A percentile compares a stretch with the other conserved stretches of the same genome.
Conservation (phyloP, 2,113 vertebrate genomes). For the Sceloporus undulatus region DNA sequence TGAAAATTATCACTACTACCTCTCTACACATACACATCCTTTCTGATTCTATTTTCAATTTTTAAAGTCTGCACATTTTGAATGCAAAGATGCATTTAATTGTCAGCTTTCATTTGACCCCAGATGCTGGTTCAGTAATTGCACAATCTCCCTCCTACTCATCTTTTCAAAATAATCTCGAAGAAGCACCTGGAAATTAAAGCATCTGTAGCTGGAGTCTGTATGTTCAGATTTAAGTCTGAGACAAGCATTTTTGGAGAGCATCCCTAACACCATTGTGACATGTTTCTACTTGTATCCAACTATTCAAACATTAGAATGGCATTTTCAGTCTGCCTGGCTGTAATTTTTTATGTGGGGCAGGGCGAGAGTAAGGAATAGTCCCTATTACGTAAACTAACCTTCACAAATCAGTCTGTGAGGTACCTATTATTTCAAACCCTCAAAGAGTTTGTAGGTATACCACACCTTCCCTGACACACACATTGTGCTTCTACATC, state of each 20-base stretch:
- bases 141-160: background rate
- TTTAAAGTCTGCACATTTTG: background rate
- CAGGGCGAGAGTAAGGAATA: background rate
- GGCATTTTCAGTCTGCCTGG: background rate
- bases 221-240: conserved; percentile 2
- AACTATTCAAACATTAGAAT: background rate
- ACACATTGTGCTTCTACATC: background rate
- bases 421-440: background rate
- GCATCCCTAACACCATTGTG: background rate
- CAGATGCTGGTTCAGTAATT: conserved; percentile 4
- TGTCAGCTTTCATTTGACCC: background rate
- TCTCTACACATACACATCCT: background rate
- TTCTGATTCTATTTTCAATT: background rate
- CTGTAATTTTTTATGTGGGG: background rate
- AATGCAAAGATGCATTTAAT: background rate
- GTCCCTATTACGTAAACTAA: background rate
- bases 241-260: background rate
- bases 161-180: background rate
- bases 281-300: background rate
- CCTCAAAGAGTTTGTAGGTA: background rate
- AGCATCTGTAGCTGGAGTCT: background rate
- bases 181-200: conserved; percentile 16
- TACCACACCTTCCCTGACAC: background rate
- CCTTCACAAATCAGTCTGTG: background rate
- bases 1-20: background rate